Evolutionary conservation across 2,113 vertebrate genomes (phyloP).

Genomic region (Oncorhynchus keta): DNA sequence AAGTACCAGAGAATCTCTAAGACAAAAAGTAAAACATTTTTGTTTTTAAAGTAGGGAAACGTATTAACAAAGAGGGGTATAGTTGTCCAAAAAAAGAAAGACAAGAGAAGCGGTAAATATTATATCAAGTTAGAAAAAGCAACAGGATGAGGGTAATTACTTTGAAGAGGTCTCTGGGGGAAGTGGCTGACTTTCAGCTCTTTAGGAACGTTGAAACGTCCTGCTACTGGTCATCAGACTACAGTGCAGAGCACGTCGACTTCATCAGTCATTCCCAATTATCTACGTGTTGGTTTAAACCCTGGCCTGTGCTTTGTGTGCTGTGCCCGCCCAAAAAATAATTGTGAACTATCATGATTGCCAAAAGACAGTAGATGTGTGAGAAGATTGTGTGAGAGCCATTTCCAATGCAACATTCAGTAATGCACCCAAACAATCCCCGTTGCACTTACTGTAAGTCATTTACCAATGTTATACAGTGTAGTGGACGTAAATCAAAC

Average conservation of each 20-base stretch:
- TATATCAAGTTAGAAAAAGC: constrained; percentile 43
- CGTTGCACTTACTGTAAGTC: no score
- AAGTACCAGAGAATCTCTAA: neutral
- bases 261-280: neutral
- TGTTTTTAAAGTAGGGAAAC: neutral
- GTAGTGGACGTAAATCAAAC: neutral
- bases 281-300: constrained; percentile 17
- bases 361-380: neutral
- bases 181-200: constrained; percentile 28
- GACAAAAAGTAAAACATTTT: neutral
- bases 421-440: neutral
- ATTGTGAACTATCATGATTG: constrained; percentile 1
- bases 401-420: neutral
- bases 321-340: constrained; percentile 1
- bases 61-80: neutral
- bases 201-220: constrained; percentile 16
- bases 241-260: neutral
- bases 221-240: neutral
- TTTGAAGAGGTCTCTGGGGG: constrained; percentile 38
- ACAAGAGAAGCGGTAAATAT: constrained; percentile 34
- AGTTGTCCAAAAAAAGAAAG: constrained; percentile 21
- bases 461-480: no score
- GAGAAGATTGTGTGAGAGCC: neutral
- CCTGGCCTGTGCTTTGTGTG: constrained; percentile 28
- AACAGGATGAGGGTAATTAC: constrained; percentile 53